Evolutionary conservation across 2,888 invertebrate genomes (phyloP), one percentile per base, ranked within the genome.

Genomic region (Caenorhabditis panamensis): DNA sequence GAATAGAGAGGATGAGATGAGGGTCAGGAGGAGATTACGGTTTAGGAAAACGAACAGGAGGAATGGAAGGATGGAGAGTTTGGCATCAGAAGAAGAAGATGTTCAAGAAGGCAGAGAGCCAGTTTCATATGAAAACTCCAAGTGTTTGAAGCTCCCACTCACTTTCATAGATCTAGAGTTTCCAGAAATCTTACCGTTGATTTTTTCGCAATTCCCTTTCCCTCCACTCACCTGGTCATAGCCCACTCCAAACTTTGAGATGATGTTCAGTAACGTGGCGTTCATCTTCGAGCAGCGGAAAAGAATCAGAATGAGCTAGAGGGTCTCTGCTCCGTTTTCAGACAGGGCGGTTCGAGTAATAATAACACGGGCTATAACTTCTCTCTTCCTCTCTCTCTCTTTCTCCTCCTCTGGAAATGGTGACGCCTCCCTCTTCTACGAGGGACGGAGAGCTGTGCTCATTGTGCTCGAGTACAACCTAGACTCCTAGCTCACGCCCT

Each of bases 401-500:
- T 13, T 44, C n/a, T 44, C 22, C 62, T 44, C n/a, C 63, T 72
- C 54, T 44, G 56, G 58, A 67, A 63, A 56, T 36, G 72, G 56
- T 49, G 63, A 71, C 62, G 71, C 62, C 71, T 71, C 62, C 41
- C 24, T 53, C 53, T 66, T 59, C 63, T 59, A 37, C 51, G 58
- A 64, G 64, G 51, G 56, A 63, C 53, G 58, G 22, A 59, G 37
- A 26, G 26, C 20, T 44, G 68, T 56, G 76, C 68, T 68, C 68
- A 58, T 69, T 77, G 73, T 66, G 73, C 73, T 64, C 64, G 63
- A 64, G 72, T 63, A 72, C 72, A 63, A 54, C 56, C 59, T 73
- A 47, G 51, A 31, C 58, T 47, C 36, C 28, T 44, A 61, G 66
- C 76, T 68, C 76, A 68, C 68, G 62, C 63, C 62, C 62, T 68